Conservation (phyloP, 2,113 vertebrate genomes). For the rat (Rattus norvegicus) region GRCr8 NC_086023.1:118900501-118901000, state of each 20-base stretch:
- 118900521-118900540: background rate
- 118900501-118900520: background rate
- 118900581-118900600: background rate
- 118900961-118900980: background rate
- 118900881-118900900: background rate
- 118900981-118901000: background rate
- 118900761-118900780: background rate
- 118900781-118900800: constrained; percentile 10
- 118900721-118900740: background rate
- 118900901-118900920: background rate
- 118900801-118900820: constrained; percentile 24
- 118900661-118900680: background rate
- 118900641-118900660: background rate
- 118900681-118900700: background rate
- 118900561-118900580: background rate
- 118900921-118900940: background rate
- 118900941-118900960: background rate
- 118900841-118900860: background rate
- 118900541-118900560: background rate
- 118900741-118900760: background rate
- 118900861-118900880: background rate
- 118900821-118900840: background rate
- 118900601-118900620: background rate
- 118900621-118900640: background rate
- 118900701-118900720: background rate